These are phyloP conservation scores for Taurulus bubalis DNA, from an alignment of 2,113 vertebrate species.

Conservation along the genomic window DNA sequence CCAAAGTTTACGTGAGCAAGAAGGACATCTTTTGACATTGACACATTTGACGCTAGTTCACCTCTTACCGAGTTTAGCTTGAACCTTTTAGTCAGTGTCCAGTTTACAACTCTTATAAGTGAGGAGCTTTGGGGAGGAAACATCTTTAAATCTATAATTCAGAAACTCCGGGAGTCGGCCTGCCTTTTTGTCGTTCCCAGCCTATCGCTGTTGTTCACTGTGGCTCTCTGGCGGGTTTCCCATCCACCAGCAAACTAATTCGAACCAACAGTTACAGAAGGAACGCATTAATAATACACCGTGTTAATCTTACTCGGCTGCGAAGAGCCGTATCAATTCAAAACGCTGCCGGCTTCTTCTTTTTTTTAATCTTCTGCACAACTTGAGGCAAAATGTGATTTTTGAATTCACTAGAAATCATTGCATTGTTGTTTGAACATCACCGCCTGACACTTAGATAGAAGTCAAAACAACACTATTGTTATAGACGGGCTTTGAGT, in stretches of 20 bases:
- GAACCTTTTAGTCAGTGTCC: neutral
- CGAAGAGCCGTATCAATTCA: neutral
- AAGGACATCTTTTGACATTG: neutral
- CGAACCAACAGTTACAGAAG: constrained; percentile 2
- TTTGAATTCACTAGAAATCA: neutral
- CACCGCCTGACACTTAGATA: neutral
- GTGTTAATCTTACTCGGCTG: neutral
- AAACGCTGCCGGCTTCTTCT: neutral
- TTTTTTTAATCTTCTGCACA: neutral
- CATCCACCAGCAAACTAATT: neutral
- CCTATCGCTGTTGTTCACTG: neutral
- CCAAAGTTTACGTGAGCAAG: neutral
- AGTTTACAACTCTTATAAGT: neutral
- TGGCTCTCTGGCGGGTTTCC: neutral
- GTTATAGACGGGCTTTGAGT: neutral
- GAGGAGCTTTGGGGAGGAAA: neutral
- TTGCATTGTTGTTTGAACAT: neutral
- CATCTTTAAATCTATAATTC: constrained; percentile 13
- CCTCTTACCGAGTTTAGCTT: neutral
- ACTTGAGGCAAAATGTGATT: neutral
- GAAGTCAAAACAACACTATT: neutral
- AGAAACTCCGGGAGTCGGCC: neutral
- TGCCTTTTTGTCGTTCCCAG: neutral
- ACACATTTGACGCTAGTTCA: neutral
- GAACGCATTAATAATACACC: constrained; percentile 22